These are phyloP conservation scores for Zaprionus tsacasi DNA, from an alignment of 1,140 invertebrate genomes.

Conservation along the genomic window DNA sequence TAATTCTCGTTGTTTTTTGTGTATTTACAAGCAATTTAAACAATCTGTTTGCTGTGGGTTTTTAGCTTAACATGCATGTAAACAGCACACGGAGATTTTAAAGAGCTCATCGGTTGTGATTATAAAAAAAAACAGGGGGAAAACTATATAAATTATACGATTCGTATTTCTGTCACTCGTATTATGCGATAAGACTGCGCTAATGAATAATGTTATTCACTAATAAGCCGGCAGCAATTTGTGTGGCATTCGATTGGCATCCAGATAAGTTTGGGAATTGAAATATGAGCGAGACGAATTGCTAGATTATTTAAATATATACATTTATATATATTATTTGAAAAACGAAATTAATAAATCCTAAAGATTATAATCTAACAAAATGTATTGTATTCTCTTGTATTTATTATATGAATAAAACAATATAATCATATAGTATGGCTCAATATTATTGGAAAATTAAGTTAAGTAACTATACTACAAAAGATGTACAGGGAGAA, in stretches of 20 bases:
- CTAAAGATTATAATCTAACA: neutral
- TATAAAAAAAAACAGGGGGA: neutral
- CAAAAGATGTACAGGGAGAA: too few species aligned
- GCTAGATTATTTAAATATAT: neutral
- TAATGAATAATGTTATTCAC: slow-evolving; percentile 11
- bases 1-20: slow-evolving; percentile 44
- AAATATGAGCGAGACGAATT: neutral
- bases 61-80: slow-evolving; percentile 65
- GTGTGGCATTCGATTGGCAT: neutral
- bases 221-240: neutral
- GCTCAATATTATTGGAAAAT: too few species aligned
- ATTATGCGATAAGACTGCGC: slow-evolving; percentile 1
- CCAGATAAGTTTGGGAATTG: neutral
- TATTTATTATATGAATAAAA: too few species aligned
- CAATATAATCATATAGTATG: too few species aligned
- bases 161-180: neutral
- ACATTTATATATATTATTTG: neutral
- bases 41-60: slow-evolving; percentile 63
- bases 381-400: too few species aligned
- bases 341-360: neutral
- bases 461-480: too few species aligned
- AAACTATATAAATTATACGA: neutral
- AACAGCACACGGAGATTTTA: slow-evolving; percentile 40
- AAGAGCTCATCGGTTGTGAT: slow-evolving; percentile 27
- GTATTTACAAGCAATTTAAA: slow-evolving; percentile 75